phyloP scores from a whole-genome alignment of 2,797 vertebrate species.

The Channallabes apus region DNA sequence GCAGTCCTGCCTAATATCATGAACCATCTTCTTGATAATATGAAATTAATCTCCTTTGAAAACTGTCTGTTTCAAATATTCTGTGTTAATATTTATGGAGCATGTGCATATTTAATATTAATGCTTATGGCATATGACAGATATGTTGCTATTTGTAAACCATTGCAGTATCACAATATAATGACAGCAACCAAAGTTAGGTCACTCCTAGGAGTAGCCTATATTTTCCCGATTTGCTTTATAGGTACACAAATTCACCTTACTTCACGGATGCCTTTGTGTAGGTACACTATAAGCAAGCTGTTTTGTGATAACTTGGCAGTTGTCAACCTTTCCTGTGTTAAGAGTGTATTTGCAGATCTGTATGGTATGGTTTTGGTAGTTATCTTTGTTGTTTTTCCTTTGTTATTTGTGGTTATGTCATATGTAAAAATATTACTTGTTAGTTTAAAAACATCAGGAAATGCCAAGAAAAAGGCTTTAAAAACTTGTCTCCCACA shows the following conservation, averaged over 20 bases:
- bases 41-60: constrained; percentile 43
- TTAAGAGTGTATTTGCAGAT: constrained; percentile 36
- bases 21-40: constrained; percentile 53
- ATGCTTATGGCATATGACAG: constrained; percentile 69
- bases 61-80: constrained; percentile 64
- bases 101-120: constrained; percentile 59
- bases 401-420: constrained; percentile 58
- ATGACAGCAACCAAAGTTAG: constrained; percentile 59
- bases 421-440: constrained; percentile 62
- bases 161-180: constrained; percentile 65
- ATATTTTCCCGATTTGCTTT: constrained; percentile 46
- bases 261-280: constrained; percentile 57
- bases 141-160: constrained; percentile 66
- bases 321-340: constrained; percentile 60
- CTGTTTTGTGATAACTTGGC: constrained; percentile 62
- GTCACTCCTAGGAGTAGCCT: constrained; percentile 52
- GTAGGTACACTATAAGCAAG: constrained; percentile 58
- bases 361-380: constrained; percentile 54
- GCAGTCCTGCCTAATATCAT: constrained; percentile 60
- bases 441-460: constrained; percentile 58
- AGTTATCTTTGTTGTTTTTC: constrained; percentile 51
- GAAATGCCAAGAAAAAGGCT: constrained; percentile 55
- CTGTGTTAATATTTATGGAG: constrained; percentile 57
- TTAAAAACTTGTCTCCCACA: constrained; percentile 65
- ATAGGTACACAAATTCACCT: constrained; percentile 55